Evolutionary conservation across 2,888 invertebrate species (phyloP), one percentile per base, ranked within the genome.

Genomic region (Lasius platythorax): DNA sequence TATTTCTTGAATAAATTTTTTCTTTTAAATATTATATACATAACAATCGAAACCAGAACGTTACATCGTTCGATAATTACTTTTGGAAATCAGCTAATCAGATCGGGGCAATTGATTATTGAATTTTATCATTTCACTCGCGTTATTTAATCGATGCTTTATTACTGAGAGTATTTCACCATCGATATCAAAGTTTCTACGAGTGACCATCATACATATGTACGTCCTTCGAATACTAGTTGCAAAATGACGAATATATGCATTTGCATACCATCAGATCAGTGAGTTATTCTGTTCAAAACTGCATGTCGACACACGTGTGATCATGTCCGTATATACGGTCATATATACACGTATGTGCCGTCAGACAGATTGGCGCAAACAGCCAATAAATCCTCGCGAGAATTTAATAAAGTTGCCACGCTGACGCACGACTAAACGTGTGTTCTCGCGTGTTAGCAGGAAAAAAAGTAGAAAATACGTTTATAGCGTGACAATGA

Each of bases 391-490:
- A 93, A 93, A 92, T 93, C 89, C 87, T 88, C 87, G 72, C 84
- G 87, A 90, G 92, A 92, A 92, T 93, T 93, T 93, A 93, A 93
- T 93, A 92, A 93, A 92, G 92, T 91, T 88, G 66, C 88, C 79
- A 74, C 79, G 75, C 76, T 86, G 88, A 87, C 87, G 89, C 85
- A 70, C 75, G 73, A 76, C 84, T 87, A 78, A 88, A 88, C 87
- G 79, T 8, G n/a, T 53, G 50, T 58, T 53, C 56, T 67, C 72
- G 63, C 53, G 18, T 67, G 50, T 58, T 43, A 53, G 33, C 46
- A 33, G 37, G 46, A 5, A 1, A 58, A 81, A 87, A 83, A 82
- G 76, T 81, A 78, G 82, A 85, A 89, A 90, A 88, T 53, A 76
- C 88, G 85, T 87, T 90, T 82, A 53, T 53, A 87, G 76, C 86